A percentile compares a stretch with the other conserved stretches of the same genome.
Conservation (phyloP, 1,140 invertebrate genomes). For the Pseudomyrmex dendroicus region DNA sequence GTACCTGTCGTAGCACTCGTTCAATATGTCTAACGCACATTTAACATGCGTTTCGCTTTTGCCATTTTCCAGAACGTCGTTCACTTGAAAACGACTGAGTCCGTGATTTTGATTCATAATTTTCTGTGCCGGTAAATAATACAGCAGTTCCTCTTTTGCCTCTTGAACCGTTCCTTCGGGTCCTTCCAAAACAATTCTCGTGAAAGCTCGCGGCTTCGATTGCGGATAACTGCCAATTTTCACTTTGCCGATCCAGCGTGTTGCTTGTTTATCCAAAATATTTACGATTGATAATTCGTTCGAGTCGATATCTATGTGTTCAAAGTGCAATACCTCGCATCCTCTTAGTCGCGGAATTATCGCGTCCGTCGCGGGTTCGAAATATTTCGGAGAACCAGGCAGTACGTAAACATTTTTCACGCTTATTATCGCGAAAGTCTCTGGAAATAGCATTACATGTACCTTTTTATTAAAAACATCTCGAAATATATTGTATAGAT, state of each 20-base stretch:
- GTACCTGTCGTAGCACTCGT: slow-evolving; percentile 79
- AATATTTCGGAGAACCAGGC: slow-evolving; percentile 89
- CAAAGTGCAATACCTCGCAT: slow-evolving; percentile 55
- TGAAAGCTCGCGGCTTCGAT: slow-evolving; percentile 80
- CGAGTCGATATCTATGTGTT: slow-evolving; percentile 82
- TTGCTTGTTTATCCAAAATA: slow-evolving; percentile 85
- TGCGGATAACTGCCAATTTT: slow-evolving; percentile 90
- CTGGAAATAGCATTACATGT: slow-evolving; percentile 46
- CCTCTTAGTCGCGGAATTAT: slow-evolving; percentile 73
- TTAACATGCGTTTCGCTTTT: slow-evolving; percentile 73
- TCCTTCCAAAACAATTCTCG: slow-evolving; percentile 85
- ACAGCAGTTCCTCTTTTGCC: slow-evolving; percentile 78
- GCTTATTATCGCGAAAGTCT: slow-evolving; percentile 87
- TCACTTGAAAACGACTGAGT: slow-evolving; percentile 66
- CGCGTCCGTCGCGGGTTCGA: slow-evolving; percentile 85
- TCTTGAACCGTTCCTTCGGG: slow-evolving; percentile 71
- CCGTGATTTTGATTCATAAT: slow-evolving; percentile 60
- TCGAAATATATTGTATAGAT: background rate
- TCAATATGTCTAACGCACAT: slow-evolving; percentile 74
- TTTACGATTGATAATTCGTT: slow-evolving; percentile 87
- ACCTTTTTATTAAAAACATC: background rate
- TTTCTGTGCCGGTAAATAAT: slow-evolving; percentile 64
- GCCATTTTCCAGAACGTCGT: slow-evolving; percentile 62
- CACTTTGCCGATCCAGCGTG: slow-evolving; percentile 85
- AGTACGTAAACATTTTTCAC: slow-evolving; percentile 89